A percentile compares a stretch with the other conserved stretches of the same genome.
phyloP scores from a whole-genome alignment of 2,113 vertebrate genomes.

The Cottus gobio region DNA sequence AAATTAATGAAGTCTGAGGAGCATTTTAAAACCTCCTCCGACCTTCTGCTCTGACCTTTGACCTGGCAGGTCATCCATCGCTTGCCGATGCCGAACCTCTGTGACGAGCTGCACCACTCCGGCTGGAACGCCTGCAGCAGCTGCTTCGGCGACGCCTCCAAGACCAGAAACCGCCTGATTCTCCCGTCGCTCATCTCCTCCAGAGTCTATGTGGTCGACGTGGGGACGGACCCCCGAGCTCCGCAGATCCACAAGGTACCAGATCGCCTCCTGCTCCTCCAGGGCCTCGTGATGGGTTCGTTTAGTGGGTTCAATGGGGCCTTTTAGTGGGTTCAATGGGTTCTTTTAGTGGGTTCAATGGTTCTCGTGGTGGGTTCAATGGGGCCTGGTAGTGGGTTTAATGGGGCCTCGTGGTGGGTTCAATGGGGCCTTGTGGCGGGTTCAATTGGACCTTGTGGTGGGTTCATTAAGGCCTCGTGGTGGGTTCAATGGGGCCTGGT shows the following conservation, averaged over 20 bases:
- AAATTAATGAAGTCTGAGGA: not conserved
- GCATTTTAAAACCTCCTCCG: not conserved
- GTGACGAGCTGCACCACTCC: constrained; percentile 92
- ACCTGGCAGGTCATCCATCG: constrained; percentile 90
- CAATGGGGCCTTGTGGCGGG: no score
- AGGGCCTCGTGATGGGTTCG: no score
- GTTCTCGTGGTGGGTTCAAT: no score
- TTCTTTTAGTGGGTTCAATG: no score
- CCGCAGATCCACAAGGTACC: constrained; percentile 88
- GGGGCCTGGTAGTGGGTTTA: no score
- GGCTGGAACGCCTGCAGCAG: constrained; percentile 98
- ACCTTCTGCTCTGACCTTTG: not conserved
- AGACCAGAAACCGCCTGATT: constrained; percentile 86
- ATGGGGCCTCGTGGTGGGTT: no score
- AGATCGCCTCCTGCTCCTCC: no score
- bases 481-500: no score
- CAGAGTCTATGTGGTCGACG: constrained; percentile 90
- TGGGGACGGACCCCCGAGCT: constrained; percentile 80
- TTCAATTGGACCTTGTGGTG: no score
- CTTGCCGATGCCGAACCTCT: constrained; percentile 90
- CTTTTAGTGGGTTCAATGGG: no score
- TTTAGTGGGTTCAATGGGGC: no score
- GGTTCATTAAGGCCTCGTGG: no score
- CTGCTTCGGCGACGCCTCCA: constrained; percentile 87
- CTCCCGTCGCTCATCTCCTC: constrained; percentile 92